phyloP scores from a whole-genome alignment of 2,888 invertebrate genomes.

The Agonopterix heracliana region DNA sequence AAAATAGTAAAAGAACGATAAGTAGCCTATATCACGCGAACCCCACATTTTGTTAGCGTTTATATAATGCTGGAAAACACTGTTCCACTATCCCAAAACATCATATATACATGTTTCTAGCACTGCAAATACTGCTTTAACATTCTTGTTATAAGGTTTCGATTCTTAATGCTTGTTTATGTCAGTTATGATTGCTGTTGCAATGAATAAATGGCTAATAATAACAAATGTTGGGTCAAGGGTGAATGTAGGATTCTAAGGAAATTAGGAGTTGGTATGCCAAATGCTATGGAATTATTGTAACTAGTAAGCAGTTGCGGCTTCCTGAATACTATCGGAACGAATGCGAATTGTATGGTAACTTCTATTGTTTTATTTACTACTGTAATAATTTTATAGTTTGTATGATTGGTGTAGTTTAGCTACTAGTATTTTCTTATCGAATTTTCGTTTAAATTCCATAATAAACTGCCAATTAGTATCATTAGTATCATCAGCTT shows the following conservation, averaged over 20 bases:
- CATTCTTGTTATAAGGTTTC: constrained; percentile 18
- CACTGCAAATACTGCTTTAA: constrained; percentile 21
- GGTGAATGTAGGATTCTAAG: constrained; percentile 47
- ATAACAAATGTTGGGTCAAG: constrained; percentile 66
- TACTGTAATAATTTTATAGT: too few relatives aligned
- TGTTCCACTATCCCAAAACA: constrained; percentile 22
- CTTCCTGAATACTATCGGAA: constrained; percentile 1
- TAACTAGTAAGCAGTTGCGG: neutral
- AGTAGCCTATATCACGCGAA: constrained; percentile 66
- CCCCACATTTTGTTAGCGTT: constrained; percentile 70
- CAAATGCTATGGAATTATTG: constrained; percentile 13
- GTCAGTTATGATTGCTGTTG: too few relatives aligned
- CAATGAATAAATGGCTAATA: constrained; percentile 38
- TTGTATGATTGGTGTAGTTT: too few relatives aligned
- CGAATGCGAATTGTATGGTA: neutral
- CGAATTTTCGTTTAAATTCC: too few relatives aligned
- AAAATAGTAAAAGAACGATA: constrained; percentile 65
- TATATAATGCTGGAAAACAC: constrained; percentile 46
- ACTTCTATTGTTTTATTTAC: neutral
- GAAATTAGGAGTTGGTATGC: constrained; percentile 37
- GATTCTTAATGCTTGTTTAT: too few relatives aligned
- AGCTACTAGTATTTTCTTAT: too few relatives aligned
- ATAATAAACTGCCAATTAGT: too few relatives aligned
- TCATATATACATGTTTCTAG: constrained; percentile 16
- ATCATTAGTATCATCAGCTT: too few relatives aligned